These are phyloP conservation scores for Eledona agricola DNA, from an alignment of 2,888 invertebrate genomes.

Conservation along the genomic window DNA sequence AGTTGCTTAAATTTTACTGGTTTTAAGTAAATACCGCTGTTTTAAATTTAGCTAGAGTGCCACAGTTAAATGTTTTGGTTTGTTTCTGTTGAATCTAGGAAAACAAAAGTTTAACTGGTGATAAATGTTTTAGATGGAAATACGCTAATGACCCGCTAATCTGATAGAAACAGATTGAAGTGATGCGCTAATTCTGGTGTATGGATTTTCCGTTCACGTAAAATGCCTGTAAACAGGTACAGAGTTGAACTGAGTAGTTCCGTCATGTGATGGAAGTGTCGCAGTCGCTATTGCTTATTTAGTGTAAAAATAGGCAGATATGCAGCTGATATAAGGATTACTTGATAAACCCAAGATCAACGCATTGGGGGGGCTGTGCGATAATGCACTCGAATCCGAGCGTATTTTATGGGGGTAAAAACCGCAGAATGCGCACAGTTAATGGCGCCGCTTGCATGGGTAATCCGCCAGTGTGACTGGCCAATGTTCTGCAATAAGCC, in stretches of 20 bases:
- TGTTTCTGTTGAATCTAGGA: conserved; percentile 25
- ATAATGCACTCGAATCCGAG: conserved; percentile 10
- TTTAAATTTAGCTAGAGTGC: too few relatives aligned
- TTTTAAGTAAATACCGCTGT: too few relatives aligned
- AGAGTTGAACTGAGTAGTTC: too few relatives aligned
- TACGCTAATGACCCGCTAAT: conserved; percentile 28
- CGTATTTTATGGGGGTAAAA: conserved; percentile 14
- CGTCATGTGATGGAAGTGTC: too few relatives aligned
- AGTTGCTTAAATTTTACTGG: too few relatives aligned
- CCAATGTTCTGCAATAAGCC: conserved; percentile 7
- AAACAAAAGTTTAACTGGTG: conserved; percentile 27
- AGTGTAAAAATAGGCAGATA: too few relatives aligned
- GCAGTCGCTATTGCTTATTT: too few relatives aligned
- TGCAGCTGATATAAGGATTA: too few relatives aligned
- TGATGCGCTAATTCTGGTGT: conserved; percentile 23
- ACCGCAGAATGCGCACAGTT: conserved; percentile 17
- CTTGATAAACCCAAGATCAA: too few relatives aligned
- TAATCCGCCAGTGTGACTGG: conserved; percentile 15
- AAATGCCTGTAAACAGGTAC: too few relatives aligned
- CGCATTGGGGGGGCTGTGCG: not conserved
- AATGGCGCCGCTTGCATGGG: conserved; percentile 16
- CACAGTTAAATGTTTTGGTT: conserved; percentile 16
- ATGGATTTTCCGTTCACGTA: conserved; percentile 12
- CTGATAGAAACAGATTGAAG: conserved; percentile 27
- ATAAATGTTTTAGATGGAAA: conserved; percentile 29